phyloP scores from a whole-genome alignment of 1,140 invertebrate species.

The Hydropsyche tenuis region DNA sequence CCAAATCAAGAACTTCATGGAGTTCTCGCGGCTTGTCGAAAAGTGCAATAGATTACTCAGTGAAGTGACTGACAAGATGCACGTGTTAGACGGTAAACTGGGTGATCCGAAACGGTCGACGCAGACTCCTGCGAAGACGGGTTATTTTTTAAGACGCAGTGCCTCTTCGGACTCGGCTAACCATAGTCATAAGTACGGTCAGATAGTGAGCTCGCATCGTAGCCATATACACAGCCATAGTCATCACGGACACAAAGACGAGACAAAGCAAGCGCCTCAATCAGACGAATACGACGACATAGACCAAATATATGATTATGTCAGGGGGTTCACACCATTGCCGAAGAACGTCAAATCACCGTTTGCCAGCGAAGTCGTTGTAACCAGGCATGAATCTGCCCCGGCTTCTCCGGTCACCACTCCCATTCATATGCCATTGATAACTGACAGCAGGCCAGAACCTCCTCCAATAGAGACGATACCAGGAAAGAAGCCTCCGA shows the following conservation, averaged over 20 bases:
- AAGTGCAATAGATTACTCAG: conserved; percentile 78
- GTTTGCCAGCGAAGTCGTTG: conserved; percentile 63
- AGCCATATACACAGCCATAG: conserved; percentile 60
- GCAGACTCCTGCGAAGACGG: conserved; percentile 62
- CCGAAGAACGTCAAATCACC: conserved; percentile 80
- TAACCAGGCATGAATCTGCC: conserved; percentile 58
- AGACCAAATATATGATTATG: conserved; percentile 96
- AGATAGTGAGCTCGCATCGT: conserved; percentile 55
- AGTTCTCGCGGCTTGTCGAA: conserved; percentile 81
- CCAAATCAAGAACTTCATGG: conserved; percentile 76
- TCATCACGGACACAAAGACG: conserved; percentile 60
- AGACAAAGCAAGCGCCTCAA: conserved; percentile 62
- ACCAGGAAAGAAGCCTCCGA: conserved; percentile 75
- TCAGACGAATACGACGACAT: conserved; percentile 93
- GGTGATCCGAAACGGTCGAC: conserved; percentile 69
- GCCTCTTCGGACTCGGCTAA: conserved; percentile 74
- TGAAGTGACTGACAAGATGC: conserved; percentile 85
- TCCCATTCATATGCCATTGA: conserved; percentile 64
- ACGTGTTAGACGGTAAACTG: conserved; percentile 78
- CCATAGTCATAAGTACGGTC: conserved; percentile 59
- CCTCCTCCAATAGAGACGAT: conserved; percentile 91
- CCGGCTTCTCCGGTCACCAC: conserved; percentile 60
- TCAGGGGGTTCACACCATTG: conserved; percentile 87
- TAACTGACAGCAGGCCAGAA: conserved; percentile 75
- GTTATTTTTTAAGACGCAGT: conserved; percentile 72